Percentiles rank a stretch among this genome's conserved stretches.
Conservation (phyloP, 2,888 invertebrate species). For the Meghimatium bilineatum region DNA sequence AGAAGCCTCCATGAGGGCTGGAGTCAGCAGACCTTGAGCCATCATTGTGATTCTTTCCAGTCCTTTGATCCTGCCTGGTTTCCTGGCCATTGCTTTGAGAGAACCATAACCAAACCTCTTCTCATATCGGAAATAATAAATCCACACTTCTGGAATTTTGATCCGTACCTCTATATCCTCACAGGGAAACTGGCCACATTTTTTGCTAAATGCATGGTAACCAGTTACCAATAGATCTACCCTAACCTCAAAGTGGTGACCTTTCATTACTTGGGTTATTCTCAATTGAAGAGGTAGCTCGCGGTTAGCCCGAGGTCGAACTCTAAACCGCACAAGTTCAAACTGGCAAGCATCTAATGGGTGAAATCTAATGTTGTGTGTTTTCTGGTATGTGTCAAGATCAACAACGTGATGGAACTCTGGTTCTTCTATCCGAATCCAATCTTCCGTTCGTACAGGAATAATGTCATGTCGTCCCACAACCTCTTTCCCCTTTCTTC, state of each 20-base stretch:
- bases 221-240: slow-evolving; percentile 97
- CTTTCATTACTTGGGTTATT: slow-evolving; percentile 83
- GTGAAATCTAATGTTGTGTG: slow-evolving; percentile 79
- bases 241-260: slow-evolving; percentile 89
- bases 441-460: slow-evolving; percentile 93
- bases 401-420: slow-evolving; percentile 97
- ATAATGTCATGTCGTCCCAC: slow-evolving; percentile 99
- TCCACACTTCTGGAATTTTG: slow-evolving; percentile 99
- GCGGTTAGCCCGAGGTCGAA: slow-evolving; percentile 85
- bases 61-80: slow-evolving; percentile 81
- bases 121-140: slow-evolving; percentile 98
- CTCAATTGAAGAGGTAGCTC: slow-evolving; percentile 97
- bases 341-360: slow-evolving; percentile 98
- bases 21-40: slow-evolving; percentile 73
- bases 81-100: slow-evolving; percentile 89
- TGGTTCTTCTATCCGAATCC: slow-evolving; percentile 95
- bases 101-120: slow-evolving; percentile 98
- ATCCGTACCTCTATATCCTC: slow-evolving; percentile 91
- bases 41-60: slow-evolving; percentile 76
- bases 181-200: slow-evolving; percentile 87
- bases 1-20: slow-evolving; percentile 80
- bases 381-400: slow-evolving; percentile 88
- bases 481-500: slow-evolving; percentile 98
- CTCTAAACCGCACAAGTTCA: slow-evolving; percentile 94
- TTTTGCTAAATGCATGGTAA: slow-evolving; percentile 95